phyloP scores from a whole-genome alignment of 1,140 invertebrate species.

The Ceratoteleas bidentatus region DNA sequence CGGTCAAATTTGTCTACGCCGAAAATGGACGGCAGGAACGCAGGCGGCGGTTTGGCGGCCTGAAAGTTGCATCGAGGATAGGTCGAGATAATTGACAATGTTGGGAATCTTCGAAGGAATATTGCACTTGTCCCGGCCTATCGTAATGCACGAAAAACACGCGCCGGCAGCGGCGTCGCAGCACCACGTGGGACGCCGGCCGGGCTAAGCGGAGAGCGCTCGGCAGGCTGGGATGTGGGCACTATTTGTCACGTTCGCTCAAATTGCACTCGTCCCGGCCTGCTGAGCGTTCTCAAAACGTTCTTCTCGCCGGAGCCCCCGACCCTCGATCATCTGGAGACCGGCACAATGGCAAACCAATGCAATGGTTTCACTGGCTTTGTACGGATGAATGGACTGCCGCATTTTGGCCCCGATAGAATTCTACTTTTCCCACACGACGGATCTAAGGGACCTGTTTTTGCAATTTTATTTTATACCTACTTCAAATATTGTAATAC shows the following conservation, averaged over 20 bases:
- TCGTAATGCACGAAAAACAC: constrained; percentile 75
- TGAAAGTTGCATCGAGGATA: constrained; percentile 77
- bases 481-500: no score
- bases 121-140: constrained; percentile 82
- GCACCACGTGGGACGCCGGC: not conserved
- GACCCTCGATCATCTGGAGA: constrained; percentile 49
- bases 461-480: no score
- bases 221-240: constrained; percentile 77
- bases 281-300: constrained; percentile 74
- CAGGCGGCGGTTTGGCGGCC: no score
- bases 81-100: constrained; percentile 81
- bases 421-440: no score
- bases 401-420: constrained; percentile 40
- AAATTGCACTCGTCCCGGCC: constrained; percentile 82
- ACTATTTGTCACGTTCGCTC: constrained; percentile 77
- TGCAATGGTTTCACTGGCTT: constrained; percentile 50
- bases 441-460: no score
- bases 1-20: no score
- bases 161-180: constrained; percentile 5
- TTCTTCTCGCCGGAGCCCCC: not conserved
- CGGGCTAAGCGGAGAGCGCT: constrained; percentile 47
- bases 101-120: constrained; percentile 71
- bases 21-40: no score
- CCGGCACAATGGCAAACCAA: constrained; percentile 56
- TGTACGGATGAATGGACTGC: constrained; percentile 61